phyloP scores from a whole-genome alignment of 2,113 vertebrate species.

The Perca fluviatilis region DNA sequence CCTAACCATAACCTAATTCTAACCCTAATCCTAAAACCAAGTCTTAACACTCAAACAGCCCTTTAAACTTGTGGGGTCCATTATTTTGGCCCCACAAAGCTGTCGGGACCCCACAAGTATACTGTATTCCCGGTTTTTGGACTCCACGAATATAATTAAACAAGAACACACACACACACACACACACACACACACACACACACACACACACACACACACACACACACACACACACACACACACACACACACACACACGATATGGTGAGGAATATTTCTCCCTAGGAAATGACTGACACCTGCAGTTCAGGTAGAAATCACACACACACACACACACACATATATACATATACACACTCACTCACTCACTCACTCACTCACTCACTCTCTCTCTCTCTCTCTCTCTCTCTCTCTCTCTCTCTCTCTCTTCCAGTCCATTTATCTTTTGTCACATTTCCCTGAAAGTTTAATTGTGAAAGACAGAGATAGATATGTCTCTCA shows the following conservation, averaged over 20 bases:
- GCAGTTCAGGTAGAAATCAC: constrained; percentile 29
- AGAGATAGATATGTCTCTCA: neutral
- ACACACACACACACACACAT: constrained; percentile 3
- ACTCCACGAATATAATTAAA: no score
- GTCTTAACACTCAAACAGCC: no score
- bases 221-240: neutral
- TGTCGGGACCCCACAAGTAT: no score
- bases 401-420: no score
- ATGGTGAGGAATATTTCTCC: no score
- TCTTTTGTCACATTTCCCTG: constrained; percentile 46
- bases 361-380: neutral
- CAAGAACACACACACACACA: constrained; percentile 8
- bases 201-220: constrained; percentile 14
- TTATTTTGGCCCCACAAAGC: no score
- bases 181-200: neutral
- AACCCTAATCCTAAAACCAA: no score
- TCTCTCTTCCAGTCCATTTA: constrained; percentile 46
- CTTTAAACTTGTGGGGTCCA: no score
- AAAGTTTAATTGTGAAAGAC: constrained; percentile 24
- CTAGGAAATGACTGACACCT: constrained; percentile 36
- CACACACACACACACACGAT: no score
- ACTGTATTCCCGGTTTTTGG: no score
- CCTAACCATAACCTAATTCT: no score
- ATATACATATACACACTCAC: constrained; percentile 5
- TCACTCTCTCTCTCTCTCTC: no score